Base-by-base conservation (phyloP, 2,797 vertebrate species). In the Diglossa cyanea region DNA sequence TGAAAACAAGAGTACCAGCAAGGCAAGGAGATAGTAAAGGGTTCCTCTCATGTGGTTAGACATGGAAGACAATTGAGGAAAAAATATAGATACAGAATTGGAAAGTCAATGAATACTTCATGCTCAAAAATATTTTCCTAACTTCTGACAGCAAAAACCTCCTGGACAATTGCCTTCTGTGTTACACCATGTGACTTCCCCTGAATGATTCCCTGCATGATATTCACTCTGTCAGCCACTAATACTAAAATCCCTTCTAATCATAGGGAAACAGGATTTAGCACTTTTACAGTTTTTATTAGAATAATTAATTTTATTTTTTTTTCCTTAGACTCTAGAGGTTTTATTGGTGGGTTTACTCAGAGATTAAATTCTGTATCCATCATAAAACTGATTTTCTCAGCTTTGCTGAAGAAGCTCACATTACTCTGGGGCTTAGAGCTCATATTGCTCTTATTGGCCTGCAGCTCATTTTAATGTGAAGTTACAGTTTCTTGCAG, bases 391-490 rank as follows among this genome's bases (percentile, higher is more conserved):
- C 40, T 31, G 72, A 90, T 88, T 86, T 95, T 37, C 51, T 86
- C 73, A 71, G 47, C 62, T 90, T 78, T 86, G 26, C 66, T 93
- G 76, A 57, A 88, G 51, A 75, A 81, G 25, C 44, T 92, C 31
- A 37, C 16, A 1, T 83, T 88, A 45, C 31, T 91, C 37, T 30
- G 84, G 85, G 70, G 33, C 19, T 83, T 86, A 84, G 39, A 83
- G 28, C 44, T 94, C 51, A 10, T 51, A 58, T 58, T 83, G 53
- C 54, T 47, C 11, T 89, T 63, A 35, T 0, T 88, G 91, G 68
- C 73, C 66, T 93, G 62, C 58, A 86, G 58, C 58, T 83, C 55
- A 47, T 94, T 90, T 93, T 91, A 78, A 70, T 60, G 54, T 28
- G 55, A 51, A 58, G 21, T 54, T 83, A 26, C 10, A 72, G 28